These are phyloP conservation scores for Drosophila conformis DNA, from an alignment of 2,888 invertebrate species.

Conservation along the genomic window DNA sequence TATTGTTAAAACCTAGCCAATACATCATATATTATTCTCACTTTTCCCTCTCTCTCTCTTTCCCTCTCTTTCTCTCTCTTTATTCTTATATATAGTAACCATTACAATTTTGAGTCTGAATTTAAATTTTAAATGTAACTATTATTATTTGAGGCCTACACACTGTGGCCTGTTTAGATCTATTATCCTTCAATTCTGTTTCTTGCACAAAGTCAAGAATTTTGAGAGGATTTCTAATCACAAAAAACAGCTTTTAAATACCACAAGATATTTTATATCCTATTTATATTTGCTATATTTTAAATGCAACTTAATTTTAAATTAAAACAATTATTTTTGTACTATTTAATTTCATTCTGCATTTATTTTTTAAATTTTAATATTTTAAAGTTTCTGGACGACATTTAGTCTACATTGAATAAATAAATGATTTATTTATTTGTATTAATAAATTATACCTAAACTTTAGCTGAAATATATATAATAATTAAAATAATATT, in stretches of 20 bases:
- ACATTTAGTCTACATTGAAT: background rate
- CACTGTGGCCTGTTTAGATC: background rate
- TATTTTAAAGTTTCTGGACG: background rate
- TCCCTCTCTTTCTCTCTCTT: background rate
- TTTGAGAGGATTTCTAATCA: background rate
- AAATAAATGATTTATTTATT: background rate
- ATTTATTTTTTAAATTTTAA: background rate
- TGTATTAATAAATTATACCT: background rate
- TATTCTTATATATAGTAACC: background rate
- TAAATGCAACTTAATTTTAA: background rate
- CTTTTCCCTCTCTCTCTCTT: background rate
- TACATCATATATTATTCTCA: background rate
- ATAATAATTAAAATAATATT: background rate
- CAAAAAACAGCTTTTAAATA: fast-evolving
- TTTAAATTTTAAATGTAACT: background rate
- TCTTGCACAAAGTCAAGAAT: background rate
- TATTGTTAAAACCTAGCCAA: background rate
- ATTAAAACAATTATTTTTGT: background rate
- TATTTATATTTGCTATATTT: background rate
- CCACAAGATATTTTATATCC: background rate
- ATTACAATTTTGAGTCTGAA: fast-evolving
- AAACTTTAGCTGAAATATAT: background rate
- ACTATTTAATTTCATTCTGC: background rate
- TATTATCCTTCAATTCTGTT: too few species aligned
- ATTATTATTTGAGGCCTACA: background rate